phyloP scores from a whole-genome alignment of 2,797 vertebrate genomes.

The Phoeniculus purpureus region DNA sequence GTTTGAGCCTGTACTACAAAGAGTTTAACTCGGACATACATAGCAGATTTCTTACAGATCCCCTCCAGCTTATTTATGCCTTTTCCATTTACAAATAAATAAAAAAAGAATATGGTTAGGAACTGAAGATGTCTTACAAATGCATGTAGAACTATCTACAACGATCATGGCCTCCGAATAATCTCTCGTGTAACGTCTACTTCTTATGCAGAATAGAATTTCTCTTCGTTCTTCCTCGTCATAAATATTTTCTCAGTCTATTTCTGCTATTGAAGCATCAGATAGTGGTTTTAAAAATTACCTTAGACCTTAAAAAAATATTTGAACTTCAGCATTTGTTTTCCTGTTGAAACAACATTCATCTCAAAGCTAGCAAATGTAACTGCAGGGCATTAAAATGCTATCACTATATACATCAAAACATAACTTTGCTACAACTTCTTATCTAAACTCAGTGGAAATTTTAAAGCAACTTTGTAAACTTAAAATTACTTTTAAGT shows the following conservation, averaged over 20 bases:
- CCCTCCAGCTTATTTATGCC: neutral
- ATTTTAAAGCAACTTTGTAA: neutral
- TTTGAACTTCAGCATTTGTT: neutral
- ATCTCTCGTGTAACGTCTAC: neutral
- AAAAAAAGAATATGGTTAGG: neutral
- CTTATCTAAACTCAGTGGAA: neutral
- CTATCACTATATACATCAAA: neutral
- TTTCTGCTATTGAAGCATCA: neutral
- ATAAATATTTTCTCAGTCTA: neutral
- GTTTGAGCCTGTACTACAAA: neutral
- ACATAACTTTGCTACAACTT: neutral
- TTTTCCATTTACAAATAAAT: neutral
- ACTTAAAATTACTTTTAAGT: neutral
- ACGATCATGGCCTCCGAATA: neutral
- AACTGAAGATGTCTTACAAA: neutral
- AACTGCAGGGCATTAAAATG: neutral
- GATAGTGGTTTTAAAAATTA: neutral
- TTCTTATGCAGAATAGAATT: neutral
- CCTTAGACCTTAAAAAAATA: neutral
- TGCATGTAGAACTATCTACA: neutral
- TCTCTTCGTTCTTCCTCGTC: neutral
- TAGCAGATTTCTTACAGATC: neutral
- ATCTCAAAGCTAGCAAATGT: neutral
- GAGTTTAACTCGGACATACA: neutral
- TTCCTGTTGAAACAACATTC: neutral